phyloP scores from a whole-genome alignment of 2,888 invertebrate genomes.

The Tridacna gigas region DNA sequence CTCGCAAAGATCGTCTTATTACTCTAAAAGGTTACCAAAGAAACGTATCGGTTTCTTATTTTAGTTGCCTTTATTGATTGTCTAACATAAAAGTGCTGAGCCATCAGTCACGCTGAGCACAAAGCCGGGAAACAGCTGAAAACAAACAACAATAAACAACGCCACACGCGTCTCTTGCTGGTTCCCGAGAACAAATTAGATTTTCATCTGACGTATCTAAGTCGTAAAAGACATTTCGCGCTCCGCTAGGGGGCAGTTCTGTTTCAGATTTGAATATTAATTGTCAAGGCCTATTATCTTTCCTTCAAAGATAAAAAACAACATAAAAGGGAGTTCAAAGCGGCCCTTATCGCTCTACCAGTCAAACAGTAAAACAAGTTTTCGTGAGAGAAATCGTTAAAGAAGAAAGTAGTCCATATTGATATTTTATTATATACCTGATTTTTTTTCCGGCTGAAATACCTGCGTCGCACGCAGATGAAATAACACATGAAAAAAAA shows the following conservation, averaged over 20 bases:
- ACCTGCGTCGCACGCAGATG: too few relatives aligned
- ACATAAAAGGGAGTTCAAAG: too few relatives aligned
- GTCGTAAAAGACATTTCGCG: background rate
- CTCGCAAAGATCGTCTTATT: too few relatives aligned
- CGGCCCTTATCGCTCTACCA: too few relatives aligned
- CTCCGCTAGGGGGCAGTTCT: background rate
- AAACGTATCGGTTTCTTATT: constrained; percentile 20
- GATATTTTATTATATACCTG: too few relatives aligned
- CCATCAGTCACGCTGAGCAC: constrained; percentile 6
- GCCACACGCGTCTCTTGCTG: constrained; percentile 8
- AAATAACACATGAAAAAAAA: too few relatives aligned
- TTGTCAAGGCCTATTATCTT: background rate
- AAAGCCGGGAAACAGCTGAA: constrained; percentile 10
- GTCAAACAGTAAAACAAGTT: too few relatives aligned
- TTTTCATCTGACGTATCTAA: constrained; percentile 7
- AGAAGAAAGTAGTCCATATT: too few relatives aligned
- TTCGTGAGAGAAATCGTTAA: too few relatives aligned
- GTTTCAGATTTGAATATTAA: constrained; percentile 14
- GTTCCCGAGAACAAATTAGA: constrained; percentile 2
- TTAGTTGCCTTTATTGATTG: constrained; percentile 8
- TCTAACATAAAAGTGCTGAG: background rate
- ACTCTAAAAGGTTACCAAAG: too few relatives aligned
- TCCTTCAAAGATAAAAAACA: background rate
- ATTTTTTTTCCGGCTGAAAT: too few relatives aligned
- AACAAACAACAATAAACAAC: constrained; percentile 24